Evolutionary conservation across 2,888 invertebrate species (phyloP).

Genomic region (Agrochola lota): DNA sequence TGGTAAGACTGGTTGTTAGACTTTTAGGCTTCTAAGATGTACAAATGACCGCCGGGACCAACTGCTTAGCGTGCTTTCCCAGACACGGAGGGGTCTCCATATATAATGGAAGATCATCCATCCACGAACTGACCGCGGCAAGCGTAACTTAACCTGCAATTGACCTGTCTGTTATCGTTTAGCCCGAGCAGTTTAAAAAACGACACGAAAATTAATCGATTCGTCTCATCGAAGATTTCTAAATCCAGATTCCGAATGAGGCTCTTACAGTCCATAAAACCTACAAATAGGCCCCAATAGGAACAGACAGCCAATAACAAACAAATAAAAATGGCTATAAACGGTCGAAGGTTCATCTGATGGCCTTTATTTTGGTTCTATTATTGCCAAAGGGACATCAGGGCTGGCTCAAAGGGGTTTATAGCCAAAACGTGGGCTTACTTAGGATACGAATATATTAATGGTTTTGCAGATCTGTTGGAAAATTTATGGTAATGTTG

Average conservation of each 20-base stretch:
- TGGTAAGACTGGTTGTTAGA: too few relatives aligned
- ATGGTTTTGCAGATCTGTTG: conserved; percentile 12
- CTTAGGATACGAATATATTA: not conserved
- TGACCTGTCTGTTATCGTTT: too few relatives aligned
- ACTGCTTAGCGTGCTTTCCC: too few relatives aligned
- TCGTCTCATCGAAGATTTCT: not conserved
- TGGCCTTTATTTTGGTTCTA: conserved; percentile 32
- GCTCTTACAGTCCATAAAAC: conserved; percentile 11
- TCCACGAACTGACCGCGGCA: too few relatives aligned
- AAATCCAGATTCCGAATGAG: not conserved
- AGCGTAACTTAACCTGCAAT: too few relatives aligned
- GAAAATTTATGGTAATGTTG: not conserved
- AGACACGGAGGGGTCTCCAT: too few relatives aligned
- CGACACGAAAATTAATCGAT: not conserved
- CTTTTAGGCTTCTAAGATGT: too few relatives aligned
- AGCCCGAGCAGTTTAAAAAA: not conserved
- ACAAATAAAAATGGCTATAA: conserved; percentile 38
- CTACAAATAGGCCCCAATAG: conserved; percentile 21
- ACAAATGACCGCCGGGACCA: too few relatives aligned
- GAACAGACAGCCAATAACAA: conserved; percentile 33
- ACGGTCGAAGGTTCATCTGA: conserved; percentile 7
- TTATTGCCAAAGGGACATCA: conserved; percentile 33
- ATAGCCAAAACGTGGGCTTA: conserved; percentile 36
- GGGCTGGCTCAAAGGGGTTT: conserved; percentile 30
- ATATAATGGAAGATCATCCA: too few relatives aligned